Evolutionary conservation across 2,888 invertebrate genomes (phyloP).

Genomic region (Liodrosophila aerea): DNA sequence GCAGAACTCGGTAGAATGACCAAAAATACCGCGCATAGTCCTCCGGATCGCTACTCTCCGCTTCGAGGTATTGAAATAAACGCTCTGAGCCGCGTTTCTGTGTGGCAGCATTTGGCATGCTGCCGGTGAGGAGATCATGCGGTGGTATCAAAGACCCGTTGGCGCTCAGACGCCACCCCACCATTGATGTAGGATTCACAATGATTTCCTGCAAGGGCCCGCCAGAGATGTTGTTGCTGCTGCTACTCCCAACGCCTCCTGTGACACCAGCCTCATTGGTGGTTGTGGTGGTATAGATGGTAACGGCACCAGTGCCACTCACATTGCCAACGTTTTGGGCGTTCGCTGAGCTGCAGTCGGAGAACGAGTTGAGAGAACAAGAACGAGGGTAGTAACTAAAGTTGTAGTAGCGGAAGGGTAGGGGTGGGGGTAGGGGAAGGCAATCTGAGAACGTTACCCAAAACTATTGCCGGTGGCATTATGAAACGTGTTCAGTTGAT

Average conservation of each 20-base stretch:
- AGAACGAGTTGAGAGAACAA: slow-evolving; percentile 56
- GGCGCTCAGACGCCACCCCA: slow-evolving; percentile 82
- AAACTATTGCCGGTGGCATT: slow-evolving; percentile 80
- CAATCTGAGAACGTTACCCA: slow-evolving; percentile 82
- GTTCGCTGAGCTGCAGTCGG: slow-evolving; percentile 74
- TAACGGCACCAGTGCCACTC: slow-evolving; percentile 77
- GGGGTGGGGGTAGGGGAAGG: slow-evolving; percentile 9
- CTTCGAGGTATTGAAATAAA: slow-evolving; percentile 89
- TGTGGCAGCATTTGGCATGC: slow-evolving; percentile 80
- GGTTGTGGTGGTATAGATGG: slow-evolving; percentile 81
- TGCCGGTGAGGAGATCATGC: slow-evolving; percentile 81
- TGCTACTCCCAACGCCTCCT: slow-evolving; percentile 45
- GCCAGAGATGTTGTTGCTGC: slow-evolving; percentile 73
- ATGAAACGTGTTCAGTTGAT: slow-evolving; percentile 82
- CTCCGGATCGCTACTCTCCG: slow-evolving; percentile 88
- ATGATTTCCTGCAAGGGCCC: slow-evolving; percentile 82
- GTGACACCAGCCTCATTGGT: slow-evolving; percentile 74
- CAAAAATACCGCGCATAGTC: slow-evolving; percentile 82
- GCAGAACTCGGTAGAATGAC: slow-evolving; percentile 7
- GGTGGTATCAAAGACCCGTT: slow-evolving; percentile 82
- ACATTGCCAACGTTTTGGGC: slow-evolving; percentile 80
- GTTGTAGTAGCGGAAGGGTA: slow-evolving; percentile 46
- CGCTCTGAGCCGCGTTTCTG: slow-evolving; percentile 86
- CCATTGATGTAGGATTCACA: slow-evolving; percentile 82
- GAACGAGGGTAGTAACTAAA: slow-evolving; percentile 68